Base-by-base conservation (phyloP, 2,113 vertebrate species). In the Chaetorhynchus papuensis region DNA sequence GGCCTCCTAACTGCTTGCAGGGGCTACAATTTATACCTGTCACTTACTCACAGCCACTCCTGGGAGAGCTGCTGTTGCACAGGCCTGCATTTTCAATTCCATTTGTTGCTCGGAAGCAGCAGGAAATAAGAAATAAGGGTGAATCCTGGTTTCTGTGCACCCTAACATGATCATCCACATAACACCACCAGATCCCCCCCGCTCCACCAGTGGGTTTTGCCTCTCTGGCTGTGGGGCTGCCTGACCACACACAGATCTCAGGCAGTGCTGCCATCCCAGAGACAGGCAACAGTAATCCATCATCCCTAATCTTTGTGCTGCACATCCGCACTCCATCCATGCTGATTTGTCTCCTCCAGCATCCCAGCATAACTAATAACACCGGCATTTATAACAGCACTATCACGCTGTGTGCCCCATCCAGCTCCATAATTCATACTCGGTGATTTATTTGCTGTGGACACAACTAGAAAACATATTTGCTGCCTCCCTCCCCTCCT, bases 281-380 rank as follows among this genome's bases (percentile, higher is more conserved):
- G 71, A 94, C 87, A 81, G 49, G 47, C 60, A 83, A 30, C 3
- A 4, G 31, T 23, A 70, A 96, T 96, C 72, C 76, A 92, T 97
- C 93, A 96, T 14, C 31, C 59, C 83, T 96, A 92, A 96, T 97
- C 96, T 96, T 92, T 60, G 42, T 63, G 75, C 68, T 42, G 17
- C 92, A 90, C 54, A 74, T 83, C 79, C 80, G 37, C 39, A 27
- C 71, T 90, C 59, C 7, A 3, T 91, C 75, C 93, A 12, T 24
- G 8, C 75, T 19, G 4, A 96, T 96, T 82, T 93, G 91, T 94
- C 95, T 97, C 84, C 70, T 37, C 66, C 79, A 70, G 70, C 81
- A 82, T 20, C 57, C 57, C 30, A 2, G 78, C 66, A 91, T 76
- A 72, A 91, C 74, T 78, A 95, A 90, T 91, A 96, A 90, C 64